Evolutionary conservation across 2,888 invertebrate species (phyloP).

Genomic region (Acronicta psi): DNA sequence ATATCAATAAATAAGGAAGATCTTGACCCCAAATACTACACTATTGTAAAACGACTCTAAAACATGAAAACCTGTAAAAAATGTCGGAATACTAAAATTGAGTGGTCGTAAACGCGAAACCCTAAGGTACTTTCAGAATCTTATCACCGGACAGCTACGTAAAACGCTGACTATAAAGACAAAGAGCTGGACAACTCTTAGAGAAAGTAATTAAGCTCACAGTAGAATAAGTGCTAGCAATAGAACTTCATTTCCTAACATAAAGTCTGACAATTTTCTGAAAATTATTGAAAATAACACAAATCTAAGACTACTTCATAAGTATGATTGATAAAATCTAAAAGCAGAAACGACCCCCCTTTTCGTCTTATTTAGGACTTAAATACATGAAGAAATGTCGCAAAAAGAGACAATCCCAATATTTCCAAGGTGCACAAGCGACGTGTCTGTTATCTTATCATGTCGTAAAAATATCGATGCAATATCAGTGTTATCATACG

Average conservation of each 20-base stretch:
- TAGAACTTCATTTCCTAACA: too few species aligned
- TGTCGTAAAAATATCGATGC: conserved; percentile 32
- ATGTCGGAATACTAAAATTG: conserved; percentile 1
- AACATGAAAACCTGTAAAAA: too few species aligned
- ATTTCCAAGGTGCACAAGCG: conserved; percentile 26
- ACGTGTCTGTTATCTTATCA: conserved; percentile 34
- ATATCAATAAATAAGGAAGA: too few species aligned
- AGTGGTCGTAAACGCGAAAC: conserved; percentile 22
- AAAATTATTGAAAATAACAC: background rate
- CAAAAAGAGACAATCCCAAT: conserved; percentile 15
- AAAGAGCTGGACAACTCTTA: conserved; percentile 1
- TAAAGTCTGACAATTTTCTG: too few species aligned
- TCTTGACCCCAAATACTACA: too few species aligned
- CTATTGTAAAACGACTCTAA: too few species aligned
- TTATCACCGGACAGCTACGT: conserved; percentile 7
- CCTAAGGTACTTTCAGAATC: conserved; percentile 35
- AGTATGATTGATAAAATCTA: background rate
- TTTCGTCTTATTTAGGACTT: too few species aligned
- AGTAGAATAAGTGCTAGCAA: background rate
- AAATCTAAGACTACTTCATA: background rate
- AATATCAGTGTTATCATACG: conserved; percentile 31
- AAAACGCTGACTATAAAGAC: conserved; percentile 7
- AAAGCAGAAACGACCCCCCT: too few species aligned
- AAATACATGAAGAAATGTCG: background rate
- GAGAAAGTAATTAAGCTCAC: conserved; percentile 2